phyloP scores from a whole-genome alignment of 1,140 invertebrate species.

The Orchestia grillus region DNA sequence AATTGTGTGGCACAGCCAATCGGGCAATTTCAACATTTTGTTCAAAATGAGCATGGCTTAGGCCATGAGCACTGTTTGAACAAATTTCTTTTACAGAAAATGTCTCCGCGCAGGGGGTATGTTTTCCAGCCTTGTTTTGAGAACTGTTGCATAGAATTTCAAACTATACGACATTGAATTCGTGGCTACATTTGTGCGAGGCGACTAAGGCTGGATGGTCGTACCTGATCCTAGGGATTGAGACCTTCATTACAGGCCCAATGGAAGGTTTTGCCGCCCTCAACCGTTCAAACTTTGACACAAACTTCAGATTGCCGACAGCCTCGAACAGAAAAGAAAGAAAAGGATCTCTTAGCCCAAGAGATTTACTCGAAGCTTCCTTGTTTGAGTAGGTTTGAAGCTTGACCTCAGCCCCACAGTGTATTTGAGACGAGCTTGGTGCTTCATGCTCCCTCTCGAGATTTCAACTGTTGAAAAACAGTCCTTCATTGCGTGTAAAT shows the following conservation, averaged over 20 bases:
- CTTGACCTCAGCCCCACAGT: background rate
- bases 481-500: background rate
- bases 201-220: background rate
- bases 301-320: constrained; percentile 38
- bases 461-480: background rate
- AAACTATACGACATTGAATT: background rate
- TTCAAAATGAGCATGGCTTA: background rate
- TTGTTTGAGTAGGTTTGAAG: background rate
- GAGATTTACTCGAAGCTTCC: constrained; percentile 45
- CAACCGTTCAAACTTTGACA: constrained; percentile 32
- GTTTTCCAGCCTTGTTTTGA: background rate
- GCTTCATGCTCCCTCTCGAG: background rate
- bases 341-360: constrained; percentile 40
- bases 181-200: background rate
- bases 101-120: background rate
- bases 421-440: background rate
- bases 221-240: constrained; percentile 21
- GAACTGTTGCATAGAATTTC: background rate
- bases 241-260: constrained; percentile 13
- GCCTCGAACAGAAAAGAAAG: constrained; percentile 10
- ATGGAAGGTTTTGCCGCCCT: constrained; percentile 40
- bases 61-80: background rate
- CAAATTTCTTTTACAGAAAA: background rate
- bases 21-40: background rate
- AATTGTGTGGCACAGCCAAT: background rate